These are phyloP conservation scores for Plumapathes pennacea DNA, from an alignment of 92 coral and sea anemone genomes.

Conservation along the genomic window DNA sequence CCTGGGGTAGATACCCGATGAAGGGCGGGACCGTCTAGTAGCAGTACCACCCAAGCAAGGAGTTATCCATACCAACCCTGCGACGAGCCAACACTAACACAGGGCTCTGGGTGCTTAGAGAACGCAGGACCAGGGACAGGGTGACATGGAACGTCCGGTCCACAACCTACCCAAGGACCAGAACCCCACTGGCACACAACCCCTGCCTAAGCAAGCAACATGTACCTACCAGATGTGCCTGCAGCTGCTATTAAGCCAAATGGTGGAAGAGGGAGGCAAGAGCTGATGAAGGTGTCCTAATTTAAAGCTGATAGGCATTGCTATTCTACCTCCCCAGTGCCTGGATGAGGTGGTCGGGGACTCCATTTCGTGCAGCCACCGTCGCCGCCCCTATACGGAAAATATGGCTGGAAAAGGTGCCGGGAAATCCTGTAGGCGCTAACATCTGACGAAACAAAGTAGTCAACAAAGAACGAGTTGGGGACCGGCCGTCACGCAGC, in stretches of 20 bases:
- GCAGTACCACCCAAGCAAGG: too few relatives aligned
- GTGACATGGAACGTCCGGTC: too few relatives aligned
- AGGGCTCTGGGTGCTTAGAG: too few relatives aligned
- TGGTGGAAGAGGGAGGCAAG: slow-evolving; percentile 1
- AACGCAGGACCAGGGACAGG: too few relatives aligned
- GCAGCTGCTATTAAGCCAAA: slow-evolving; percentile 13
- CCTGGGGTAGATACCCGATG: too few relatives aligned
- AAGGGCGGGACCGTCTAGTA: too few relatives aligned
- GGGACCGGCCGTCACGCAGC: slow-evolving; percentile 10
- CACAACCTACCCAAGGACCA: too few relatives aligned
- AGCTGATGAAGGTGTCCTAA: slow-evolving; percentile 11
- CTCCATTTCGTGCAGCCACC: slow-evolving; percentile 31
- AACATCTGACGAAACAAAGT: slow-evolving; percentile 17
- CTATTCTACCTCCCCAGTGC: slow-evolving; percentile 52
- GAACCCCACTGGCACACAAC: too few relatives aligned
- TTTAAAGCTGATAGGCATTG: slow-evolving; percentile 33
- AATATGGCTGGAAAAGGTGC: slow-evolving; percentile 31
- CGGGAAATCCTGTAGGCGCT: slow-evolving; percentile 3
- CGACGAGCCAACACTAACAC: too few relatives aligned
- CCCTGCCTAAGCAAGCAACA: too few relatives aligned
- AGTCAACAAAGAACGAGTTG: slow-evolving; percentile 12
- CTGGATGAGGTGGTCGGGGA: slow-evolving; percentile 56
- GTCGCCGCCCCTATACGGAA: slow-evolving; percentile 34
- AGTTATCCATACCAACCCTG: too few relatives aligned
- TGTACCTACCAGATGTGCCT: too few relatives aligned